Percentiles rank a stretch among this genome's conserved stretches.
Evolutionary conservation across 2,888 invertebrate genomes (phyloP).

Genomic region (Zele albiditarsus): DNA sequence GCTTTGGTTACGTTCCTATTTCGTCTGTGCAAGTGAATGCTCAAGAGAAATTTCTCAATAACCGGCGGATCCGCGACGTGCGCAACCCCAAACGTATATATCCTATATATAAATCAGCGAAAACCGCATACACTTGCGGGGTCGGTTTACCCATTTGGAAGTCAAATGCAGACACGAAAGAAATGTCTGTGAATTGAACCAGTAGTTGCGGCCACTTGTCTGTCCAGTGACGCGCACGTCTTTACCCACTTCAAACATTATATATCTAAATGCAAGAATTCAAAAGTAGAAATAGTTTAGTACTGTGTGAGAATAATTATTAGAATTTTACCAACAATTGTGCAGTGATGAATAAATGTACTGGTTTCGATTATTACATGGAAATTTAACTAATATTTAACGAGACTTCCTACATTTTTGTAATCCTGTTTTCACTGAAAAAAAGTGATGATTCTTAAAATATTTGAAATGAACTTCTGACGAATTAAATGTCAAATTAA

Average conservation of each 20-base stretch:
- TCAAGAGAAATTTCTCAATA: conserved; percentile 38
- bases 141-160: conserved; percentile 1
- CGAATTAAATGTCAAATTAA: no score
- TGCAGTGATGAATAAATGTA: no score
- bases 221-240: not conserved
- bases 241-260: not conserved
- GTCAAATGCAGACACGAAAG: conserved; percentile 18
- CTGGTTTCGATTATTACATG: no score
- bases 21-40: conserved; percentile 16
- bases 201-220: conserved; percentile 1
- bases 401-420: no score
- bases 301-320: not conserved
- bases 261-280: not conserved
- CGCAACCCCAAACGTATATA: not conserved
- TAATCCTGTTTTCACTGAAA: no score
- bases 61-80: conserved; percentile 19
- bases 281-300: not conserved
- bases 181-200: not conserved
- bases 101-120: not conserved
- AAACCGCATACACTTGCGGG: not conserved
- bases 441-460: no score
- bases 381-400: no score
- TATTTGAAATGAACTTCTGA: no score
- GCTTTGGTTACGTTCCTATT: conserved; percentile 32
- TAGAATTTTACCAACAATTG: no score